Conservation (phyloP, 64 coral and sea anemone genomes). For the Montipora efflorescens region DNA sequence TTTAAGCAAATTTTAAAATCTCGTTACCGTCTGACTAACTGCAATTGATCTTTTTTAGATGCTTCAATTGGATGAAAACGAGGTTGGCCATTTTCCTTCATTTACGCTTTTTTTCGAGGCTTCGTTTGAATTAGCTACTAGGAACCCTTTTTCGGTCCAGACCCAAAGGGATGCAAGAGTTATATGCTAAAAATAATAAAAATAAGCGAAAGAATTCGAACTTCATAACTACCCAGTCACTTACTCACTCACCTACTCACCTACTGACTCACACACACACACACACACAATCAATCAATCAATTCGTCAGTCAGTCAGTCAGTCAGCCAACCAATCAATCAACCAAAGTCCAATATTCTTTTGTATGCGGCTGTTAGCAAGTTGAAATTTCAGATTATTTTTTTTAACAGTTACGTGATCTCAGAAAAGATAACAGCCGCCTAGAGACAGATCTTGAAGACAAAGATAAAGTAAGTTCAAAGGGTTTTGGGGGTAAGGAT, state of each 20-base stretch:
- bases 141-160: too few relatives aligned
- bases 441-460: slow-evolving; percentile 80
- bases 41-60: slow-evolving; percentile 19
- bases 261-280: background rate
- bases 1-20: background rate
- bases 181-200: too few relatives aligned
- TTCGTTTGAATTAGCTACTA: too few relatives aligned
- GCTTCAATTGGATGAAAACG: slow-evolving; percentile 83
- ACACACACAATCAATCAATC: background rate
- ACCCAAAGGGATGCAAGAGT: too few relatives aligned
- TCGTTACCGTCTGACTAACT: background rate
- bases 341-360: too few relatives aligned
- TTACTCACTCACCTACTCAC: too few relatives aligned
- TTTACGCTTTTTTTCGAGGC: background rate
- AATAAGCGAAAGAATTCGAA: too few relatives aligned
- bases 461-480: slow-evolving; percentile 64
- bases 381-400: background rate
- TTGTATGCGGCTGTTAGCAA: too few relatives aligned
- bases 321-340: background rate
- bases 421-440: slow-evolving; percentile 72
- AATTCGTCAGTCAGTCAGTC: background rate
- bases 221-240: too few relatives aligned
- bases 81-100: slow-evolving; percentile 33
- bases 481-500: too few relatives aligned
- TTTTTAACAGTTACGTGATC: slow-evolving; percentile 57